These are phyloP conservation scores for Nannoperca australis DNA, from an alignment of 2,797 vertebrate species.

Conservation along the genomic window DNA sequence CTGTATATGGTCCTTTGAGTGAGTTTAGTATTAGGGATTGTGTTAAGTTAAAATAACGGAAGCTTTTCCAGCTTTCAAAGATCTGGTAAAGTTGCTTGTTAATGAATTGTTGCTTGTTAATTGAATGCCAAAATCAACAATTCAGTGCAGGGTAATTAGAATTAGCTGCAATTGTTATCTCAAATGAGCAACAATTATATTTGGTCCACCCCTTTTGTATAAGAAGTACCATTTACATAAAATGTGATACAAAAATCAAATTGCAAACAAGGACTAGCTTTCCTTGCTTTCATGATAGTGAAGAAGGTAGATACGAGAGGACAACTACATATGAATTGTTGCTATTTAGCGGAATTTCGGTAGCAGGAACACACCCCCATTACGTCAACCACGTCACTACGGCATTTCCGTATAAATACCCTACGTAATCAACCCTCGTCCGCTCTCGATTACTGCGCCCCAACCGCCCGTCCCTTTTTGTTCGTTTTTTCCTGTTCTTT, in stretches of 20 bases:
- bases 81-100: background rate
- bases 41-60: background rate
- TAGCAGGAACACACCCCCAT: too few relatives aligned
- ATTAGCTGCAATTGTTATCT: background rate
- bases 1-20: background rate
- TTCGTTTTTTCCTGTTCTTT: too few relatives aligned
- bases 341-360: too few relatives aligned
- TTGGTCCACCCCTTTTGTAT: background rate
- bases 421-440: too few relatives aligned
- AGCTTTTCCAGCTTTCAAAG: background rate
- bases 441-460: too few relatives aligned
- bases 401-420: too few relatives aligned
- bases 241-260: background rate
- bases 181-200: background rate
- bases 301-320: constrained; percentile 1
- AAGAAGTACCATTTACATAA: background rate
- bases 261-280: background rate
- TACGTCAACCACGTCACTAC: too few relatives aligned
- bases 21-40: background rate
- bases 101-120: too few relatives aligned
- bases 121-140: background rate
- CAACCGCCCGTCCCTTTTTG: too few relatives aligned
- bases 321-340: constrained; percentile 6
- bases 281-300: background rate
- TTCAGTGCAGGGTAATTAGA: background rate